These are phyloP conservation scores for Pterois miles DNA, from an alignment of 2,797 vertebrate species.

Conservation along the genomic window DNA sequence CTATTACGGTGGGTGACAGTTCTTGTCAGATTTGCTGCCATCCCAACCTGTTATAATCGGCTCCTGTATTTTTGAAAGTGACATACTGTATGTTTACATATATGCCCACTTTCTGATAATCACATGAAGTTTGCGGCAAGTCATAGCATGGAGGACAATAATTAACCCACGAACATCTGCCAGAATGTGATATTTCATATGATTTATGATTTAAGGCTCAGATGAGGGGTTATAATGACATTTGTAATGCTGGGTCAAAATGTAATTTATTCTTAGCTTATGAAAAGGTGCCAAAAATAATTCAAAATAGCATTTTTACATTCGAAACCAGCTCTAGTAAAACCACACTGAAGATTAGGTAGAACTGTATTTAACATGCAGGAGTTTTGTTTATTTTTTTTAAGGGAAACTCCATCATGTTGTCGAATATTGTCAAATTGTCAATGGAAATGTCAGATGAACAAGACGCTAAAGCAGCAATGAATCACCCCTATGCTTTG, in stretches of 20 bases:
- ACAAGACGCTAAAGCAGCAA: conserved; percentile 7
- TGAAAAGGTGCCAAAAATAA: neutral
- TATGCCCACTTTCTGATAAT: too few relatives aligned
- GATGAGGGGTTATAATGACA: neutral
- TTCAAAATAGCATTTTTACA: neutral
- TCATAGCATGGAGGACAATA: too few relatives aligned
- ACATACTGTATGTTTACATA: too few relatives aligned
- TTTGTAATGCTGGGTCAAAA: neutral
- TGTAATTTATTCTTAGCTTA: neutral
- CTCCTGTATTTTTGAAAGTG: neutral
- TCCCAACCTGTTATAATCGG: neutral
- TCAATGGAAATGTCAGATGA: neutral
- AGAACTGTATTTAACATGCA: neutral
- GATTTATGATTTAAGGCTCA: neutral
- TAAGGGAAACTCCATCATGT: conserved; percentile 15
- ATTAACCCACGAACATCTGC: too few relatives aligned
- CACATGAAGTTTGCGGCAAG: too few relatives aligned
- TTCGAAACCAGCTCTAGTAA: neutral
- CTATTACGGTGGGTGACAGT: neutral
- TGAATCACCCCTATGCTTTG: conserved; percentile 18
- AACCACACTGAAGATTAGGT: neutral
- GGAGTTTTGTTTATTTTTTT: neutral
- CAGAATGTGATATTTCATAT: neutral
- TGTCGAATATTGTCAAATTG: too few relatives aligned
- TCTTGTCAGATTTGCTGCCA: neutral